Conservation (phyloP, 2,888 invertebrate genomes). For the Eupithecia abbreviata region DNA sequence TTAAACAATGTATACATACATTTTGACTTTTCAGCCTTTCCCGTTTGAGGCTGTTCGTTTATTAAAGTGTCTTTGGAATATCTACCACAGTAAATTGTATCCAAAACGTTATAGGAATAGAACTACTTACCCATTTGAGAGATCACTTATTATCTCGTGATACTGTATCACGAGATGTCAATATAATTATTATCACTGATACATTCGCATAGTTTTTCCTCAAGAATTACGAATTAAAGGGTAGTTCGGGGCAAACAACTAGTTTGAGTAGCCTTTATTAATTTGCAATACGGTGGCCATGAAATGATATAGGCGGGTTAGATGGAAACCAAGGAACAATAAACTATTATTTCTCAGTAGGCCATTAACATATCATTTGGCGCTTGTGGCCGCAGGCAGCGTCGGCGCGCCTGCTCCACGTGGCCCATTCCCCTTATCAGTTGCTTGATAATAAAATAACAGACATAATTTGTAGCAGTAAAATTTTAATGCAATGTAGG, state of each 20-base stretch:
- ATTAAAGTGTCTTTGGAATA: neutral
- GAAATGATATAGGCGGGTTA: constrained; percentile 43
- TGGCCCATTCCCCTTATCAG: constrained; percentile 46
- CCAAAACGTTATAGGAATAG: no score
- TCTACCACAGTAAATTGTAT: no score
- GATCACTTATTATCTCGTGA: no score
- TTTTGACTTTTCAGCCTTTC: neutral
- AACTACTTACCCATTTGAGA: neutral
- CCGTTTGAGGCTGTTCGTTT: neutral
- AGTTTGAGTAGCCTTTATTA: neutral
- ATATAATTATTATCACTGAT: no score
- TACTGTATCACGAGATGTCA: no score
- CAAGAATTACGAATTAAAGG: neutral
- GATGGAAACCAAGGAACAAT: constrained; percentile 55
- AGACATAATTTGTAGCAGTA: constrained; percentile 42
- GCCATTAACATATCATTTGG: constrained; percentile 76
- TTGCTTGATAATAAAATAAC: constrained; percentile 44
- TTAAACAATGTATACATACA: no score
- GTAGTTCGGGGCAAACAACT: neutral
- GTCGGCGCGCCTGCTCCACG: constrained; percentile 45
- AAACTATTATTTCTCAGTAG: constrained; percentile 71
- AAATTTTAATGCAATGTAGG: constrained; percentile 42
- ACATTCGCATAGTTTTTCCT: no score
- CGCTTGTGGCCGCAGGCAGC: constrained; percentile 59
- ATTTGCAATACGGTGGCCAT: constrained; percentile 3